Evolutionary conservation across 53 echinoderm and acorn worm genomes (phyloP).

Genomic region (Stichopus horrens): DNA sequence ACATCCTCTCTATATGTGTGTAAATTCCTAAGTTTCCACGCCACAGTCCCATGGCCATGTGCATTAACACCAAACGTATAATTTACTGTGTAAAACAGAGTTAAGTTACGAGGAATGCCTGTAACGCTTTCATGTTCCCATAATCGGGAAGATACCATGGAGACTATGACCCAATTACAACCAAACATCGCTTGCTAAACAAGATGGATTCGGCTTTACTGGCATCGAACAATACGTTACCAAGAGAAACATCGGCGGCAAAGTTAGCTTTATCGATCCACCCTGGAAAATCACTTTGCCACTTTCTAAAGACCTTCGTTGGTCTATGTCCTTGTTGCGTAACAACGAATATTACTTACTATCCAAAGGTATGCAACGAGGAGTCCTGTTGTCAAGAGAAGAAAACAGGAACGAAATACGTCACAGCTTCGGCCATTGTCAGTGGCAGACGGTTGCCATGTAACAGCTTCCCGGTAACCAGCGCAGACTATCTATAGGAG

Average conservation of each 20-base stretch:
- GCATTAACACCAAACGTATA: no score
- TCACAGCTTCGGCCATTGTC: conserved; percentile 14
- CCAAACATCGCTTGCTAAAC: neutral
- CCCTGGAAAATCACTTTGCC: neutral
- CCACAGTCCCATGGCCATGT: no score
- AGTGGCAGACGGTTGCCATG: conserved; percentile 6
- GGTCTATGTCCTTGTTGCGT: neutral
- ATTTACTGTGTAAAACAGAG: no score
- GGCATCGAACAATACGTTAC: conserved; percentile 10
- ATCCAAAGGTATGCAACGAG: neutral
- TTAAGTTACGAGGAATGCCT: no score
- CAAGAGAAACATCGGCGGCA: neutral
- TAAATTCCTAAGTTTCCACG: no score
- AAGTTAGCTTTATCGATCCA: conserved; percentile 13
- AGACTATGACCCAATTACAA: neutral
- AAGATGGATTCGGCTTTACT: neutral
- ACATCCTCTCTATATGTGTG: no score
- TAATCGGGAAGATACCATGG: neutral
- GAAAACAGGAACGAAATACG: conserved; percentile 4
- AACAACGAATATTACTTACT: neutral
- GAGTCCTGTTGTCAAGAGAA: neutral
- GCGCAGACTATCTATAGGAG: neutral
- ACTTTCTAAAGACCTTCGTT: neutral
- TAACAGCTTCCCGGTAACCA: neutral
- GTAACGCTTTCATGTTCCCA: no score